Base-by-base conservation (phyloP, 1,140 invertebrate species). In the Rhagoletis pomonella region DNA sequence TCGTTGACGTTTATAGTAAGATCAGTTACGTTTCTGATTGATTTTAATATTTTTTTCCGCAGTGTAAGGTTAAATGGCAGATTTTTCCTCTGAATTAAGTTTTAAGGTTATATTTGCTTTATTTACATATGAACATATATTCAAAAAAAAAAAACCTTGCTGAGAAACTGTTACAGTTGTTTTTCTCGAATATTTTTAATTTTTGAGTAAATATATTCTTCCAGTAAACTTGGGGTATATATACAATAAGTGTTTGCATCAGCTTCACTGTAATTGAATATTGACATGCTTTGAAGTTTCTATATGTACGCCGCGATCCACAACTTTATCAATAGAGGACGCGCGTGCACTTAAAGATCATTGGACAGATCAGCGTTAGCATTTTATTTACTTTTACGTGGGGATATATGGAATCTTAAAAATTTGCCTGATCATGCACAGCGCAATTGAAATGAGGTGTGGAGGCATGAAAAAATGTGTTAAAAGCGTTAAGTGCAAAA, bases 401-500 rank as follows among this genome's bases (percentile, higher is more conserved):
- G 67, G 67, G 67, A 73, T 55, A 50, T 81, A 81, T 81, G 73
- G n/a, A 55, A 17, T 47, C 42, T 58, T 47, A 42, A 81, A 81
- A 81, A 81, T 55, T 10, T 55, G 73, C 73, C 19, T 55, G 47
- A 81, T 81, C 73, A 81, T 81, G 73, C 42, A 73, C 39, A 5
- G 3, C n/a, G 55, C 73, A 81, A 81, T 81, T 55, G 55, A 81
- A 81, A 81, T 55, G 0, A 50, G 55, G 55, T 29, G 44, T 55
- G 73, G 73, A 81, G 47, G n/a, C 73, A 55, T 19, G 55, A 55
- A 55, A 19, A 55, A 19, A 19, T 12, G 73, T 17, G 47, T 81
- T 42, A 55, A 81, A 55, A 55, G 73, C 19, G 73, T 81, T 81
- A 81, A 81, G 73, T 81, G 73, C 73, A 55, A 81, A 81, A 55